Conservation (phyloP, 2,888 invertebrate species). For the Drosophila prostipennis region DNA sequence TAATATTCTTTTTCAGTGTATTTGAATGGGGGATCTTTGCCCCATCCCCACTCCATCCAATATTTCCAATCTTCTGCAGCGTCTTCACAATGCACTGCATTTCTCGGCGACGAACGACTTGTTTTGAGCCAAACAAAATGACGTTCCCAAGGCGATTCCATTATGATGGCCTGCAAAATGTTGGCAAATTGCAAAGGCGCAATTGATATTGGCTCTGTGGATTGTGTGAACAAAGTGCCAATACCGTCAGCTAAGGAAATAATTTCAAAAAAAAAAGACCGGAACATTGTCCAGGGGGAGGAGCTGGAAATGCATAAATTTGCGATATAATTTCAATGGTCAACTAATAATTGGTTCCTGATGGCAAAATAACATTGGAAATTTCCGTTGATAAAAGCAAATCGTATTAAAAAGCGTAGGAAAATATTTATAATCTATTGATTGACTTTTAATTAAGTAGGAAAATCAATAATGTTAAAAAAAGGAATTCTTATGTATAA, state of each 20-base stretch:
- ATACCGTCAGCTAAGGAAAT: conserved; percentile 26
- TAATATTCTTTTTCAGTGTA: conserved; percentile 7
- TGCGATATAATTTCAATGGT: conserved; percentile 17
- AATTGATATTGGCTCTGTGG: conserved; percentile 68
- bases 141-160: conserved; percentile 78
- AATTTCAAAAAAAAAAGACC: conserved; percentile 4
- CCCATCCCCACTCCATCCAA: neutral
- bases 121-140: conserved; percentile 72
- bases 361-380: neutral
- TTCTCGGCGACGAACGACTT: conserved; percentile 51
- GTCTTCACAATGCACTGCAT: conserved; percentile 7
- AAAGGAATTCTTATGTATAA: too few species aligned
- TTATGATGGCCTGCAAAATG: conserved; percentile 67
- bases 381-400: neutral
- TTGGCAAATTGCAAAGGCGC: conserved; percentile 71
- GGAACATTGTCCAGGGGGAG: neutral
- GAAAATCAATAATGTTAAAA: too few species aligned
- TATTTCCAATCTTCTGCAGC: conserved; percentile 40
- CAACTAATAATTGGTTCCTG: conserved; percentile 24
- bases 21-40: conserved; percentile 51
- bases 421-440: too few species aligned
- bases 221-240: conserved; percentile 43
- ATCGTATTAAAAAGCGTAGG: neutral
- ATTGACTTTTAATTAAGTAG: too few species aligned
- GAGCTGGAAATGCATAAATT: conserved; percentile 12